Conservation (phyloP, 2,888 invertebrate species). For the Cremastinae sp. region DNA sequence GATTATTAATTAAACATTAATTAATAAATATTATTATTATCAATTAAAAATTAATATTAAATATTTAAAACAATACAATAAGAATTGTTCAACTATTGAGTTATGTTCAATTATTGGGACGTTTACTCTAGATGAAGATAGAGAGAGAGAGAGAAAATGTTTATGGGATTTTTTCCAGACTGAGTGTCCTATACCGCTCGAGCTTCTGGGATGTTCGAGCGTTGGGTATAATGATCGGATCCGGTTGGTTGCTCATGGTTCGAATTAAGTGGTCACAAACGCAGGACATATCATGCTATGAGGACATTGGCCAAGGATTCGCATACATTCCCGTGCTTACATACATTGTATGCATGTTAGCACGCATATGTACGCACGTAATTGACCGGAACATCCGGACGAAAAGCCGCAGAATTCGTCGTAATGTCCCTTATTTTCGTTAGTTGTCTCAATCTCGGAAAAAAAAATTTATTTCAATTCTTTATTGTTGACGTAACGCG, state of each 20-base stretch:
- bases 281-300: slow-evolving; percentile 60
- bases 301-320: slow-evolving; percentile 64
- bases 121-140: no score
- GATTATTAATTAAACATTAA: no score
- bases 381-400: slow-evolving; percentile 69
- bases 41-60: no score
- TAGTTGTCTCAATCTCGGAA: slow-evolving; percentile 34
- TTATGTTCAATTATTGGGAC: no score
- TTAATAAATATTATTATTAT: no score
- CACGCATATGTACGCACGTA: slow-evolving; percentile 62
- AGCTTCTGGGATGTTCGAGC: no score
- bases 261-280: slow-evolving; percentile 73
- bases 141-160: no score
- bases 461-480: slow-evolving; percentile 29
- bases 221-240: slow-evolving; percentile 72
- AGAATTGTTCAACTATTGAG: no score
- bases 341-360: background rate
- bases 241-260: slow-evolving; percentile 69
- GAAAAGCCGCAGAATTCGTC: slow-evolving; percentile 15
- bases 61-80: no score
- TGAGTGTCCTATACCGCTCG: no score
- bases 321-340: slow-evolving; percentile 61
- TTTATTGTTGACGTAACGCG: background rate
- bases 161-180: no score
- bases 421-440: slow-evolving; percentile 15